Percentiles rank a stretch among this genome's conserved stretches.
Conservation (phyloP, 2,797 vertebrate species). For the Manis pentadactyla region DNA sequence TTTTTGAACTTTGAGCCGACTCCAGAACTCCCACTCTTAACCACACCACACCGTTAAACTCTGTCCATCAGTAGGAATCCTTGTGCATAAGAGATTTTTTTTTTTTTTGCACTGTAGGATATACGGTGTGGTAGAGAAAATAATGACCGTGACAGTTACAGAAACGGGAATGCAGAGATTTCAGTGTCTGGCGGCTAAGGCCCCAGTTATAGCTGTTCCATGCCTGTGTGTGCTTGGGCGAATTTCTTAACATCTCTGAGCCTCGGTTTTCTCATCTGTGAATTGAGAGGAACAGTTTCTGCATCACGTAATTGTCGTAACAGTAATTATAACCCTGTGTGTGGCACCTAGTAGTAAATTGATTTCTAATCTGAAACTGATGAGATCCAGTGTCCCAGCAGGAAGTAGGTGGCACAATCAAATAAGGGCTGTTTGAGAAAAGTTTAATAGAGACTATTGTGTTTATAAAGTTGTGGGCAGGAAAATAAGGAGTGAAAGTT, state of each 20-base stretch:
- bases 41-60: fast-evolving
- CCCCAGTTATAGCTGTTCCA: not conserved
- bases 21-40: not conserved
- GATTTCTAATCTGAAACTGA: not conserved
- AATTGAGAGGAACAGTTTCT: not conserved
- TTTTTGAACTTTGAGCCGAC: not conserved
- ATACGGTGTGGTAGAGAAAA: not conserved
- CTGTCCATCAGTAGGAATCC: not conserved
- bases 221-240: not conserved
- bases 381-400: not conserved
- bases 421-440: not conserved
- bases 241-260: not conserved
- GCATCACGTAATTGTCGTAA: not conserved
- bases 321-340: not conserved
- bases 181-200: not conserved
- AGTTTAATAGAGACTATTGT: not conserved
- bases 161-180: not conserved
- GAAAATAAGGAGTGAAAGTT: not conserved
- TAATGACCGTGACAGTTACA: fast-evolving
- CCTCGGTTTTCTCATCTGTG: not conserved
- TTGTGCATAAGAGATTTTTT: not conserved
- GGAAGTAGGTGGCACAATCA: not conserved
- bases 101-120: not conserved
- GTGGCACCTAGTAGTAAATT: fast-evolving
- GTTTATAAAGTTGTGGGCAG: not conserved